Conservation (phyloP, 2,888 invertebrate genomes). For the Parnassius glacialis region DNA sequence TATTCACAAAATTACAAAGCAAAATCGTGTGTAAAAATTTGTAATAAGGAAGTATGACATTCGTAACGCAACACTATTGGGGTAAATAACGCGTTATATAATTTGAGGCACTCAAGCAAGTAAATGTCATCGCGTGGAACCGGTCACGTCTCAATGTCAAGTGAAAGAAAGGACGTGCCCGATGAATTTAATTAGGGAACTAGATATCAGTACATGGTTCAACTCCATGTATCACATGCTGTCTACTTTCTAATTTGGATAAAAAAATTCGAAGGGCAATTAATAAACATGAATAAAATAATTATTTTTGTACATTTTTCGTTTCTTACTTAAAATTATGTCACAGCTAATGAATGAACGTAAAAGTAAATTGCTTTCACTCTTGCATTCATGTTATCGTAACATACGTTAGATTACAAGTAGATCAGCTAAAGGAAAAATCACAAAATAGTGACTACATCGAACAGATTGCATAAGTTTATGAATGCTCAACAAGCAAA, state of each 20-base stretch:
- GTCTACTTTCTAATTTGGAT: constrained; percentile 36
- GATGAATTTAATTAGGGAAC: constrained; percentile 47
- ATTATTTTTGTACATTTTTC: background rate
- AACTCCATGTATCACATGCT: constrained; percentile 11
- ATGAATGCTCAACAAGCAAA: constrained; percentile 41
- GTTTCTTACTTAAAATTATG: background rate
- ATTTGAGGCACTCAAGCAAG: constrained; percentile 24
- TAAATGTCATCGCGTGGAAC: constrained; percentile 49
- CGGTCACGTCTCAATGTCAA: constrained; percentile 73
- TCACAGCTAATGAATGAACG: constrained; percentile 27
- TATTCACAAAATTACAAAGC: background rate
- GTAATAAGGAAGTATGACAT: constrained; percentile 24
- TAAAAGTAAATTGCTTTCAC: constrained; percentile 57
- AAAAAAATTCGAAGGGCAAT: too few relatives aligned
- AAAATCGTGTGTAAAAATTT: constrained; percentile 6
- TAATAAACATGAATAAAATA: background rate
- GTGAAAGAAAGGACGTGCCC: constrained; percentile 65
- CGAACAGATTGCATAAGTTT: constrained; percentile 67
- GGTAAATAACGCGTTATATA: constrained; percentile 26
- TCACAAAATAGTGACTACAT: constrained; percentile 35
- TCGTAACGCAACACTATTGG: constrained; percentile 21
- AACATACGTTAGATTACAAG: constrained; percentile 49
- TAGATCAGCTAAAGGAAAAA: constrained; percentile 43
- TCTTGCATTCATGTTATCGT: constrained; percentile 58
- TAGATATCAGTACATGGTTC: constrained; percentile 26